A percentile compares a stretch with the other conserved stretches of the same genome.
These are phyloP conservation scores for Syritta pipiens DNA, from an alignment of 2,888 invertebrate genomes.

Conservation along the genomic window DNA sequence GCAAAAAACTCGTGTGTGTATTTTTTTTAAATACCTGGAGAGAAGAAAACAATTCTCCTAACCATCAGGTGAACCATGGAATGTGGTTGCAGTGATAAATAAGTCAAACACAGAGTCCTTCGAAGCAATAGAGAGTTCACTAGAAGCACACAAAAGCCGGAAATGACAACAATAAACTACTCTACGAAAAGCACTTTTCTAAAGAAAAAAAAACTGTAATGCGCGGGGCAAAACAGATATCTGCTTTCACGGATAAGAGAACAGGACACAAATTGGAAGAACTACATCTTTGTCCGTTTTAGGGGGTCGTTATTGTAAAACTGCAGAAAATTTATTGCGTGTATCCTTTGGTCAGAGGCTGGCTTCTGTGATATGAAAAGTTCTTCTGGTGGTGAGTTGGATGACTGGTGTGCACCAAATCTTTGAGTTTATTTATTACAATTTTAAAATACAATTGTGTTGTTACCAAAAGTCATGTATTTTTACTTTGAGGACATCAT, in stretches of 20 bases:
- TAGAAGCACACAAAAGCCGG: slow-evolving; percentile 10
- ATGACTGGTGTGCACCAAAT: too few species aligned
- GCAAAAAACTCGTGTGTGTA: too few species aligned
- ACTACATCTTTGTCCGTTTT: slow-evolving; percentile 12
- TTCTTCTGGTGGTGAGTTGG: neutral
- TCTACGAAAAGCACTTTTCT: slow-evolving; percentile 3
- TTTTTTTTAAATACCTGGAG: too few species aligned
- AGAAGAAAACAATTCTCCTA: neutral
- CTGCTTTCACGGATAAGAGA: neutral
- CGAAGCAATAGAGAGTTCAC: neutral
- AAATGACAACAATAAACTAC: slow-evolving; percentile 18
- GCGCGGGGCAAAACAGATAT: neutral
- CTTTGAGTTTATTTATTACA: too few species aligned
- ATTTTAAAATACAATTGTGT: too few species aligned
- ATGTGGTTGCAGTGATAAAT: slow-evolving; percentile 7
- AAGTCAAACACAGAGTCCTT: slow-evolving; percentile 25
- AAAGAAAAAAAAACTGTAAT: neutral
- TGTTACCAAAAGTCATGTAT: too few species aligned
- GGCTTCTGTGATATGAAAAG: neutral
- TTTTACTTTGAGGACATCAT: too few species aligned
- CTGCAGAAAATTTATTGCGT: slow-evolving; percentile 18
- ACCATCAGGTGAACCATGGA: slow-evolving; percentile 31
- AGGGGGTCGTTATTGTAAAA: slow-evolving; percentile 10
- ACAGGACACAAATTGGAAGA: slow-evolving; percentile 10
- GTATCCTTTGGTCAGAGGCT: too few species aligned